Evolutionary conservation across 1,140 invertebrate genomes (phyloP).

Genomic region (Anastrepha ludens): DNA sequence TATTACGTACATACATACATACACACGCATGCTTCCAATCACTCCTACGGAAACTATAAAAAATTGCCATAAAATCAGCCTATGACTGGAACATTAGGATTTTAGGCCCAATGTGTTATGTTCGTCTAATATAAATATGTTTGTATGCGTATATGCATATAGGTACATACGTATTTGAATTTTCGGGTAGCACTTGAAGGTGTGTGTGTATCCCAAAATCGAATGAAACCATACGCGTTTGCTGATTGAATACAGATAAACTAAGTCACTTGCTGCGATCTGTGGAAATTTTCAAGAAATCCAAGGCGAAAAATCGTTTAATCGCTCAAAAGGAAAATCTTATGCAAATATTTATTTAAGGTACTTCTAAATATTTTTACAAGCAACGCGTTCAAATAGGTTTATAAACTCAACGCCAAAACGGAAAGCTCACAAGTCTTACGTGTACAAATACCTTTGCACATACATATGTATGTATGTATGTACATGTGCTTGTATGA

Average conservation of each 20-base stretch:
- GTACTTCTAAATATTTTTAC: conserved; percentile 51
- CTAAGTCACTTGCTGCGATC: not conserved
- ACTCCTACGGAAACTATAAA: too few species aligned
- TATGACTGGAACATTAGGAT: too few species aligned
- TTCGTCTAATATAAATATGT: not conserved
- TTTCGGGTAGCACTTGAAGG: not conserved
- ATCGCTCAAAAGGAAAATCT: not conserved
- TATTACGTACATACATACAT: too few species aligned
- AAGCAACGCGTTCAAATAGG: conserved; percentile 14
- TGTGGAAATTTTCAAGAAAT: not conserved
- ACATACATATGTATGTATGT: too few species aligned
- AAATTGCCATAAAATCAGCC: too few species aligned
- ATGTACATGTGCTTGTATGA: too few species aligned
- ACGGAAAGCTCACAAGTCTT: too few species aligned
- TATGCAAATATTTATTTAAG: conserved; percentile 38
- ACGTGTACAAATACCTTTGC: too few species aligned
- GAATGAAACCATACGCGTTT: not conserved
- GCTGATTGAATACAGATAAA: not conserved
- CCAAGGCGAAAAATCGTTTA: not conserved
- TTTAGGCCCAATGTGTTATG: not conserved
- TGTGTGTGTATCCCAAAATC: not conserved
- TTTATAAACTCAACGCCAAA: not conserved
- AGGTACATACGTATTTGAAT: not conserved
- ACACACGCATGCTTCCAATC: too few species aligned
- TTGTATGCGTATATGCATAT: not conserved